Conservation (phyloP, 2,113 vertebrate genomes). For the Mesoclemmys tuberculata region DNA sequence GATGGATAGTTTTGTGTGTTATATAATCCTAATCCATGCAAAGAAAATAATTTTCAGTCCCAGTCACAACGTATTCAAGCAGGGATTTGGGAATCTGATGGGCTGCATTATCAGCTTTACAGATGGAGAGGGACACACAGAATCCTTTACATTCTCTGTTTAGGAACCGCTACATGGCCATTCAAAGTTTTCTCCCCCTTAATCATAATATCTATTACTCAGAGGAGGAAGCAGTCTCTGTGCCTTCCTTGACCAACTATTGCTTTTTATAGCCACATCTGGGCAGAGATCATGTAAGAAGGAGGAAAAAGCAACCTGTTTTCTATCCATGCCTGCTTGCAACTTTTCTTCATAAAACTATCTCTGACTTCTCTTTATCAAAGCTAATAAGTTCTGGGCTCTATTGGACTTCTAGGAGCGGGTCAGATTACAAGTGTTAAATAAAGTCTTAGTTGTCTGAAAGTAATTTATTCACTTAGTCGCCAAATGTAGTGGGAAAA, state of each 20-base stretch:
- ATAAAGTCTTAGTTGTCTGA: background rate
- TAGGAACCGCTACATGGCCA: background rate
- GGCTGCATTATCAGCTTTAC: background rate
- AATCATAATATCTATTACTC: background rate
- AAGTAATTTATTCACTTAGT: background rate
- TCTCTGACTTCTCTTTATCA: background rate
- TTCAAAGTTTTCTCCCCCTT: slow-evolving; percentile 17
- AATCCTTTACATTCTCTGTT: background rate
- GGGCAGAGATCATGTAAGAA: background rate
- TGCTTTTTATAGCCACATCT: background rate
- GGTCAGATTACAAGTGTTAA: background rate
- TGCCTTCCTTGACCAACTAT: background rate
- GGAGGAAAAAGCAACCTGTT: background rate
- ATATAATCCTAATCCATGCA: background rate
- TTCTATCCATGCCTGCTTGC: rapidly evolving
- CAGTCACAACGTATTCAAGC: background rate
- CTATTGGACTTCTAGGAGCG: background rate
- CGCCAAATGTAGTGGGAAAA: background rate
- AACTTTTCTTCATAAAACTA: background rate
- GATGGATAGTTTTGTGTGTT: slow-evolving; percentile 54
- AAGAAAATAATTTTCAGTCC: slow-evolving; percentile 29
- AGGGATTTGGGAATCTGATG: slow-evolving; percentile 1
- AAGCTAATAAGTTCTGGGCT: background rate
- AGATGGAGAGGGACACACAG: background rate
- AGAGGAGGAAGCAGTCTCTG: background rate